phyloP scores from a whole-genome alignment of 2,113 vertebrate species.

The Eolophus roseicapilla region DNA sequence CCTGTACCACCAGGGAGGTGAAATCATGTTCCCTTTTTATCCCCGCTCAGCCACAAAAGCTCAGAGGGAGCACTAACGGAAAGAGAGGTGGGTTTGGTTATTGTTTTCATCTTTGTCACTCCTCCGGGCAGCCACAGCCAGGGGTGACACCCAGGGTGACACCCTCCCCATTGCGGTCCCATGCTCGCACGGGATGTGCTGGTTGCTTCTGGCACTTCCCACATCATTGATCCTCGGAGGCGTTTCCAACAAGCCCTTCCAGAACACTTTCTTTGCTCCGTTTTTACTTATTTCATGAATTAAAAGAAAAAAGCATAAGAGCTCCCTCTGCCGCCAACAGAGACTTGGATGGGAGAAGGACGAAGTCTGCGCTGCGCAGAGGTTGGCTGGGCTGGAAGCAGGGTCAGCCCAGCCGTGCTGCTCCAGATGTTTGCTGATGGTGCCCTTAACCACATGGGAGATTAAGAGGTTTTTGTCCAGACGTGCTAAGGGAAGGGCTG shows the following conservation, averaged over 20 bases:
- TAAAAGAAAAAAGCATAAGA: background rate
- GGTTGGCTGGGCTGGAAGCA: background rate
- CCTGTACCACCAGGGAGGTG: background rate
- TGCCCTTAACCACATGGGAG: background rate
- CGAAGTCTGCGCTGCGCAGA: fast-evolving
- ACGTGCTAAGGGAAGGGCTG: background rate
- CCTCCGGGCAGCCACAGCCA: background rate
- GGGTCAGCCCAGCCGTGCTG: background rate
- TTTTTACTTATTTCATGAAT: background rate
- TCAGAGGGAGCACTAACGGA: background rate
- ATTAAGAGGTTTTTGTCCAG: background rate
- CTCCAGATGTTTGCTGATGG: background rate
- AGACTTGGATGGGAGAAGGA: fast-evolving
- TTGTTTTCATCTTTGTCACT: background rate
- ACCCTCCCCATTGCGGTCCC: background rate
- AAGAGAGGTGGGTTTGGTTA: background rate
- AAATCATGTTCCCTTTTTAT: constrained; percentile 16
- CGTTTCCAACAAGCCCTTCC: background rate
- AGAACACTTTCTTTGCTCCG: background rate
- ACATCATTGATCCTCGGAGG: fast-evolving
- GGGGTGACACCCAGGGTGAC: background rate
- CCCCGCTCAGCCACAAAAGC: background rate
- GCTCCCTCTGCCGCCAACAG: background rate
- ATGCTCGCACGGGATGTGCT: fast-evolving
- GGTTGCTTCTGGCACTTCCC: background rate